These are phyloP conservation scores for Ploceus nigricollis DNA, from an alignment of 2,113 vertebrate genomes.

Conservation along the genomic window DNA sequence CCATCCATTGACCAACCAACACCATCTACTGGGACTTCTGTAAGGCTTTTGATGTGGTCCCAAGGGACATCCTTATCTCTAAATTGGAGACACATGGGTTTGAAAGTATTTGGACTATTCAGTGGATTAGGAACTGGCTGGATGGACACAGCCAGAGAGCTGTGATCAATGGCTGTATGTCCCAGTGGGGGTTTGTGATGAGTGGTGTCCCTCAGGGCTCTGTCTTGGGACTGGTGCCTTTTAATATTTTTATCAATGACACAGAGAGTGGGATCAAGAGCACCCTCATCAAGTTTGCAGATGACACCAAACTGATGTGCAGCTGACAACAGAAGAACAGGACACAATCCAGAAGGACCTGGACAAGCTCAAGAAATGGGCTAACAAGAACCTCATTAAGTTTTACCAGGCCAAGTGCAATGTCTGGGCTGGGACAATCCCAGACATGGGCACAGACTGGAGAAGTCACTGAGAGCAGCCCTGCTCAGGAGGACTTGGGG, in stretches of 20 bases:
- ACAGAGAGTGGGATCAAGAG: background rate
- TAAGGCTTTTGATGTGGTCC: background rate
- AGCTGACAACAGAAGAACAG: background rate
- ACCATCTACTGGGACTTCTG: background rate
- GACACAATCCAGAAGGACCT: background rate
- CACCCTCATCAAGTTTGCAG: background rate
- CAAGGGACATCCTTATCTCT: background rate
- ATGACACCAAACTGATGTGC: background rate
- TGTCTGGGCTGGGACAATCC: background rate
- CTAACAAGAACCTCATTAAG: background rate
- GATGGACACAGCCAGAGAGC: background rate
- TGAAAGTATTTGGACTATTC: accelerated
- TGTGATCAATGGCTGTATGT: background rate
- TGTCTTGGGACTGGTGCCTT: accelerated
- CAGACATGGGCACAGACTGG: background rate
- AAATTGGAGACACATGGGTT: background rate
- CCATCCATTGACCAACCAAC: background rate
- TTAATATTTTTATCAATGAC: background rate
- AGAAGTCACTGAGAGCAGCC: background rate
- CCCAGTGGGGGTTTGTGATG: background rate
- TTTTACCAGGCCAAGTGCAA: background rate
- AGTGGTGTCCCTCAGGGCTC: background rate
- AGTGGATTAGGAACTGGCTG: accelerated
- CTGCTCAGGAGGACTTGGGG: background rate
- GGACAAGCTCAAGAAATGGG: background rate